phyloP scores from a whole-genome alignment of 2,888 invertebrate genomes.

The Aphidoletes aphidimyza region DNA sequence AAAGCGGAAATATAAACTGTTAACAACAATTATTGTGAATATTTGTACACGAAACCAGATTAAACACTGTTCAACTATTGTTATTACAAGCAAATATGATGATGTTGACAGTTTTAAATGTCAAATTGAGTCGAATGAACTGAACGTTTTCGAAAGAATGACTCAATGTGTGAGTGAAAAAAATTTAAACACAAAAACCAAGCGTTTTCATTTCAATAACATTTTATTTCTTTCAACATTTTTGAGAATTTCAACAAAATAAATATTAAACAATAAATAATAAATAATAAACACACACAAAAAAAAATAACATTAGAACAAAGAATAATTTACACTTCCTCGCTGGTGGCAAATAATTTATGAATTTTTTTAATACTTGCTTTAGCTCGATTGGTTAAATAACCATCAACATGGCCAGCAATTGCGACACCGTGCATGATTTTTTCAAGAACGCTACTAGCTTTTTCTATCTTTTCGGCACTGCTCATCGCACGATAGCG shows the following conservation, averaged over 20 bases:
- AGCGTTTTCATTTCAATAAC: background rate
- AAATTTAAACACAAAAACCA: background rate
- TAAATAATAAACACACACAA: background rate
- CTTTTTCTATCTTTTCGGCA: background rate
- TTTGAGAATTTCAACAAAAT: too few species aligned
- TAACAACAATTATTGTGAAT: too few species aligned
- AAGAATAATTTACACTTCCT: background rate
- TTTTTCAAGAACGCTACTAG: background rate
- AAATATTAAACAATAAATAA: background rate
- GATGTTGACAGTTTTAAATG: constrained; percentile 38
- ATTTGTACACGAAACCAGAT: too few species aligned
- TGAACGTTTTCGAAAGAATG: background rate
- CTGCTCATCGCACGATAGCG: constrained; percentile 1
- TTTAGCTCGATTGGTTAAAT: background rate
- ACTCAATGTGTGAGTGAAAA: background rate
- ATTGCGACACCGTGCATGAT: constrained; percentile 1
- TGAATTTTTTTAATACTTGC: background rate
- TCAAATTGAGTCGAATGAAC: background rate
- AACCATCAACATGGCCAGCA: constrained; percentile 8
- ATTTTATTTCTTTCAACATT: background rate
- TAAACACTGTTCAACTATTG: background rate
- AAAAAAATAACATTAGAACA: background rate
- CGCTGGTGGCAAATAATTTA: background rate
- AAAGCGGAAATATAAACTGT: too few species aligned
- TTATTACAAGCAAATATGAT: background rate